These are phyloP conservation scores for Scaptodrosophila latifasciaeformis DNA, from an alignment of 2,888 invertebrate genomes.

Conservation along the genomic window DNA sequence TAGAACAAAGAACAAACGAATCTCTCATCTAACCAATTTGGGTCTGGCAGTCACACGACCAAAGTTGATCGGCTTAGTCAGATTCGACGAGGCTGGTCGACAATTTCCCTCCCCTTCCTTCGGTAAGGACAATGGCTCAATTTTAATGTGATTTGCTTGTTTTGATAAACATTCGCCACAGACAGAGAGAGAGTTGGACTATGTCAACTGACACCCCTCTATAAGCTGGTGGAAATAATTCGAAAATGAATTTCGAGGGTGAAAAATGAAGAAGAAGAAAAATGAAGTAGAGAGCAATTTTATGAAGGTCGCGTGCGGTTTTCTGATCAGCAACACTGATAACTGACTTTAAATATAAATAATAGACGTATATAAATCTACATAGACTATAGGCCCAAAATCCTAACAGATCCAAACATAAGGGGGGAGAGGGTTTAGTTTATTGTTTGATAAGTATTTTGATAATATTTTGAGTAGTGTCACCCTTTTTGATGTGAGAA, in stretches of 20 bases:
- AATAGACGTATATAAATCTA: slow-evolving; percentile 56
- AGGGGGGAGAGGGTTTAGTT: slow-evolving; percentile 36
- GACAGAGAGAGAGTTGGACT: too few species aligned
- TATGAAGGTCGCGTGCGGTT: slow-evolving; percentile 73
- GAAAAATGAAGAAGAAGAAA: neutral
- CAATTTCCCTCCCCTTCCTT: neutral
- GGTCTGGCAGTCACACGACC: too few species aligned
- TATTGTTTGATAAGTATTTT: slow-evolving; percentile 67
- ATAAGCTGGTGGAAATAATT: slow-evolving; percentile 68
- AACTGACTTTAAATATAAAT: slow-evolving; percentile 32
- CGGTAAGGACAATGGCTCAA: slow-evolving; percentile 55
- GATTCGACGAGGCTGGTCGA: too few species aligned
- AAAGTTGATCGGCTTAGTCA: too few species aligned
- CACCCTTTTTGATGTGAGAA: neutral
- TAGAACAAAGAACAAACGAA: too few species aligned
- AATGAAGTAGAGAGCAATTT: slow-evolving; percentile 49
- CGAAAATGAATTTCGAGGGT: slow-evolving; percentile 56
- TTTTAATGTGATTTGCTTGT: slow-evolving; percentile 64
- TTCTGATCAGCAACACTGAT: slow-evolving; percentile 46
- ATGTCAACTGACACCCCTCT: slow-evolving; percentile 45
- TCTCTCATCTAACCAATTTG: too few species aligned
- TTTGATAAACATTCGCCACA: slow-evolving; percentile 51
- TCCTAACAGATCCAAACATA: neutral
- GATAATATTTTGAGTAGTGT: slow-evolving; percentile 52
- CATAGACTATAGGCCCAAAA: slow-evolving; percentile 30